Evolutionary conservation across 2,113 vertebrate species (phyloP).

Genomic region (Lepisosteus osseus): DNA sequence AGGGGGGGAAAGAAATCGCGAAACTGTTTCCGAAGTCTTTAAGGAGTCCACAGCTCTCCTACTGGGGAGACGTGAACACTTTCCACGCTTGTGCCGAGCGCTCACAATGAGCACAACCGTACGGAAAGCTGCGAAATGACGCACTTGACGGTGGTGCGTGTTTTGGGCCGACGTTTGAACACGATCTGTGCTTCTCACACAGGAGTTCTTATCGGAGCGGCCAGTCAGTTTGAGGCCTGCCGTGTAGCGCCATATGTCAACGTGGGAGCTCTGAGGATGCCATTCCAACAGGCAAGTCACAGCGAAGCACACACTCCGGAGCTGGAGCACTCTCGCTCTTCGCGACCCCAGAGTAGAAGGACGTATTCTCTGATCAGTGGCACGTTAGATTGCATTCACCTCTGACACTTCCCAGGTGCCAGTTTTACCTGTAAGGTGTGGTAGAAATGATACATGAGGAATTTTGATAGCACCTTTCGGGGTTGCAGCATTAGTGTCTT

Average conservation of each 20-base stretch:
- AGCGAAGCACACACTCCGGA: conserved; percentile 49
- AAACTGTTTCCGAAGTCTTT: no score
- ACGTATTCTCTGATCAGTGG: conserved; percentile 3
- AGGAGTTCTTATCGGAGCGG: conserved; percentile 96
- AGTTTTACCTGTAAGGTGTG: no score
- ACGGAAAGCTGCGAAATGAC: no score
- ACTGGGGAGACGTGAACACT: no score
- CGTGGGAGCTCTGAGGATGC: conserved; percentile 95
- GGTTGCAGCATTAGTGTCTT: no score
- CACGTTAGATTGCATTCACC: neutral
- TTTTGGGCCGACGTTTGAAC: neutral
- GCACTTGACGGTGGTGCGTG: neutral
- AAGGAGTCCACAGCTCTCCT: no score
- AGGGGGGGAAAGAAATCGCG: no score
- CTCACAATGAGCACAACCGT: no score
- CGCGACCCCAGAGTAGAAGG: conserved; percentile 32
- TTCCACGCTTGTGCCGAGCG: no score
- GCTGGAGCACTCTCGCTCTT: conserved; percentile 45
- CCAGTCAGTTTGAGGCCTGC: conserved; percentile 97
- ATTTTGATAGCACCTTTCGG: no score
- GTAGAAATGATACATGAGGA: no score
- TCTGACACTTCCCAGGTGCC: no score
- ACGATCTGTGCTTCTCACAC: conserved; percentile 34
- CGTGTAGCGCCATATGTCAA: conserved; percentile 97
- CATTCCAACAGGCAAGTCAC: conserved; percentile 96